Conservation (phyloP, 1,140 invertebrate species). For the Drosophila biarmipes region DNA sequence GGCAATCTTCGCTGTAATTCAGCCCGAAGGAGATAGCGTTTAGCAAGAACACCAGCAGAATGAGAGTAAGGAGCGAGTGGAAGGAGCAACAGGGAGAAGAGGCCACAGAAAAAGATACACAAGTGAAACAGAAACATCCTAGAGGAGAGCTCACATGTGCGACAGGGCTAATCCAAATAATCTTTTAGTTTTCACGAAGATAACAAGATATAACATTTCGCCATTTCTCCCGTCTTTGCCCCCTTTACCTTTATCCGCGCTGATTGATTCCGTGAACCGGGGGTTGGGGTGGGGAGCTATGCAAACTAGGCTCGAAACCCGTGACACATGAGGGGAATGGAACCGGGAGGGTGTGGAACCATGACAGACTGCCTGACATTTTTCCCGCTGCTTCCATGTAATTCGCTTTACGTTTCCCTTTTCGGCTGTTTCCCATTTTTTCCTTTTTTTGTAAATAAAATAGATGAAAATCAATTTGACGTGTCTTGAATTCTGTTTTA, state of each 20-base stretch:
- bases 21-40: constrained; percentile 8
- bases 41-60: constrained; percentile 14
- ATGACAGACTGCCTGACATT: constrained; percentile 55
- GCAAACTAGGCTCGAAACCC: constrained; percentile 29
- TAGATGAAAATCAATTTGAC: constrained; percentile 82
- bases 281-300: constrained; percentile 2
- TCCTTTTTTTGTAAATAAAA: constrained; percentile 68
- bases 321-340: background rate
- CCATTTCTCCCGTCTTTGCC: background rate
- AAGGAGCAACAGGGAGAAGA: constrained; percentile 3
- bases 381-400: constrained; percentile 58
- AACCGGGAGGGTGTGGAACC: constrained; percentile 6
- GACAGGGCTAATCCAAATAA: constrained; percentile 52
- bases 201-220: constrained; percentile 16
- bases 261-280: constrained; percentile 30
- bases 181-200: constrained; percentile 51
- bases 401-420: constrained; percentile 50
- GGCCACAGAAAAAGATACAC: background rate
- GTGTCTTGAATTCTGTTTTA: constrained; percentile 77
- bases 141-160: background rate
- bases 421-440: constrained; percentile 20
- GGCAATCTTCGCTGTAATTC: constrained; percentile 1
- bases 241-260: background rate
- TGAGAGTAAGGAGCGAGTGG: constrained; percentile 2
- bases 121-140: constrained; percentile 16